Conservation (phyloP, 2,113 vertebrate genomes). For the Sylvietta virens region DNA sequence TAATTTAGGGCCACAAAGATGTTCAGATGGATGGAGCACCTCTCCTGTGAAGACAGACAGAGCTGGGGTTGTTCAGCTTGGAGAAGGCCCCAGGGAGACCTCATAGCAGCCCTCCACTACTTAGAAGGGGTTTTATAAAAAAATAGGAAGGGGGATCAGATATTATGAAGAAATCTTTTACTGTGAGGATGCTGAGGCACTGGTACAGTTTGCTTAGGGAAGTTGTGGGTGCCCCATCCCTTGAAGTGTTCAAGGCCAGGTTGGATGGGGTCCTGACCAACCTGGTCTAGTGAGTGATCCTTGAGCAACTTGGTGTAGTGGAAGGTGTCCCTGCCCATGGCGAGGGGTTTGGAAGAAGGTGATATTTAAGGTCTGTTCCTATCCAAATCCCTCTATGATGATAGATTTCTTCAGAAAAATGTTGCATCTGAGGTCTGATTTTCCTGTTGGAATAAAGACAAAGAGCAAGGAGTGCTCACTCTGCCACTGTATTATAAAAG, state of each 20-base stretch:
- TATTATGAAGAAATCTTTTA: neutral
- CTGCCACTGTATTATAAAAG: neutral
- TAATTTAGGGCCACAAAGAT: neutral
- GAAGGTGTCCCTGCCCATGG: neutral
- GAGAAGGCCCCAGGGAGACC: neutral
- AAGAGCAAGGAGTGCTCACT: neutral
- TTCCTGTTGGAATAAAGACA: neutral
- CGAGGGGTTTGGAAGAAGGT: neutral
- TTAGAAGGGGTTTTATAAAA: neutral
- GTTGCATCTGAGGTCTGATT: neutral
- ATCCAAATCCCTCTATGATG: neutral
- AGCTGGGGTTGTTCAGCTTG: neutral
- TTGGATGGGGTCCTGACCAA: neutral
- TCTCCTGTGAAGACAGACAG: neutral
- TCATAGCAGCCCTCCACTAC: neutral
- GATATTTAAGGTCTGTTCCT: rapidly evolving
- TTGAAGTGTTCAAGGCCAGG: neutral
- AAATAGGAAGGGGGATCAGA: rapidly evolving
- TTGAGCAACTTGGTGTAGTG: neutral
- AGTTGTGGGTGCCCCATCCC: neutral
- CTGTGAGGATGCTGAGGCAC: neutral
- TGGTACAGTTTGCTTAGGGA: neutral
- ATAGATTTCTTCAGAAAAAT: neutral
- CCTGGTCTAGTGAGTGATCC: neutral
- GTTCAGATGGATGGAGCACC: neutral